Percentiles rank a stretch among this genome's conserved stretches.
Evolutionary conservation across 2,797 vertebrate genomes (phyloP).

Genomic region (Rhinophrynus dorsalis): DNA sequence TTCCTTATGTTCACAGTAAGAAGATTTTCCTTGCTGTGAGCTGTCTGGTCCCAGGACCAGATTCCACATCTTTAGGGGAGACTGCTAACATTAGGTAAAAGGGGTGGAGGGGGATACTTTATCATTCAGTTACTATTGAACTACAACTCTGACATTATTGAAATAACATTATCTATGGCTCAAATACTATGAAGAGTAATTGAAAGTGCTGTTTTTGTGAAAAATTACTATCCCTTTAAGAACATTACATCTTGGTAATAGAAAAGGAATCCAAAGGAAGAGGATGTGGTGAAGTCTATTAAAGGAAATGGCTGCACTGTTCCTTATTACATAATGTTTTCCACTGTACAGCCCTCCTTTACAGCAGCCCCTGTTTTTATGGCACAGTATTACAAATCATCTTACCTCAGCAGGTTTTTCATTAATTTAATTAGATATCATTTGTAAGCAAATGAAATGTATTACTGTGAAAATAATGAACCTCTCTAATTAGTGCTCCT

Average conservation of each 20-base stretch:
- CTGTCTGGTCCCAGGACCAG: too few relatives aligned
- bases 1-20: too few relatives aligned
- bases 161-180: too few relatives aligned
- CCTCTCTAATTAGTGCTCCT: slow-evolving; percentile 40
- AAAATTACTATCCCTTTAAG: too few relatives aligned
- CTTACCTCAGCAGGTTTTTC: slow-evolving; percentile 46
- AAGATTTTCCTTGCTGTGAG: too few relatives aligned
- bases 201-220: too few relatives aligned
- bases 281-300: slow-evolving; percentile 27
- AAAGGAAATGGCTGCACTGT: not conserved
- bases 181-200: too few relatives aligned
- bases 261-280: not conserved
- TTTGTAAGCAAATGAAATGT: slow-evolving; percentile 41
- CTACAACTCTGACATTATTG: too few relatives aligned
- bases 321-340: slow-evolving; percentile 39
- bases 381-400: slow-evolving; percentile 32
- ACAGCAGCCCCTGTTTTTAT: slow-evolving; percentile 27
- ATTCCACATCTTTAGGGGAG: too few relatives aligned
- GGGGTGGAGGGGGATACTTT: too few relatives aligned
- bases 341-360: slow-evolving; percentile 34
- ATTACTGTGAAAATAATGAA: slow-evolving; percentile 46
- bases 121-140: too few relatives aligned
- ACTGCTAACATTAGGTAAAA: too few relatives aligned
- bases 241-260: not conserved
- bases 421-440: slow-evolving; percentile 46